These are phyloP conservation scores for Andrena chrysosceles DNA, from an alignment of 2,888 invertebrate species.

Conservation along the genomic window DNA sequence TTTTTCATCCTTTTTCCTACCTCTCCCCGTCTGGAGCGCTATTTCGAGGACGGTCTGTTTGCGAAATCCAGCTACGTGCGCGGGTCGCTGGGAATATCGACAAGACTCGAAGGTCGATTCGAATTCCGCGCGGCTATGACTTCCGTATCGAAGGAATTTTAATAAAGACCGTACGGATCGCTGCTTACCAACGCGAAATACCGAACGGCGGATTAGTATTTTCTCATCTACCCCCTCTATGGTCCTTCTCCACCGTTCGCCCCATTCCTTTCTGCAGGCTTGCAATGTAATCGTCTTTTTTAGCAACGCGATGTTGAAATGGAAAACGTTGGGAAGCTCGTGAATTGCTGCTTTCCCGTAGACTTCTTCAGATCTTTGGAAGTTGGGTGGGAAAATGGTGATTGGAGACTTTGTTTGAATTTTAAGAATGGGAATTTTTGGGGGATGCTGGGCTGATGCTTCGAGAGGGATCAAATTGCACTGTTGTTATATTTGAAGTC, in stretches of 20 bases:
- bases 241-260: background rate
- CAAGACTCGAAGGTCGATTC: slow-evolving; percentile 35
- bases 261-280: background rate
- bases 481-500: no score
- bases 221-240: background rate
- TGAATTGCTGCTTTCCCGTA: background rate
- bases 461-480: background rate
- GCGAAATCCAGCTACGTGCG: slow-evolving; percentile 14
- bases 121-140: slow-evolving; percentile 47
- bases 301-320: background rate
- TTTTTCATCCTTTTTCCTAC: background rate
- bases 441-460: background rate
- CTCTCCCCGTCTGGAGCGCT: background rate
- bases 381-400: background rate
- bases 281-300: background rate
- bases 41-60: slow-evolving; percentile 23
- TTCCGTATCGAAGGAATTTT: slow-evolving; percentile 60
- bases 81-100: slow-evolving; percentile 34
- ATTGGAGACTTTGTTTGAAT: background rate
- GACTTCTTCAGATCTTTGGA: background rate
- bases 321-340: background rate
- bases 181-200: slow-evolving; percentile 24
- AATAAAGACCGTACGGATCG: slow-evolving; percentile 57
- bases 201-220: background rate
- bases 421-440: background rate